Conservation (phyloP, 1,140 invertebrate genomes). For the Ooceraea biroi region DNA sequence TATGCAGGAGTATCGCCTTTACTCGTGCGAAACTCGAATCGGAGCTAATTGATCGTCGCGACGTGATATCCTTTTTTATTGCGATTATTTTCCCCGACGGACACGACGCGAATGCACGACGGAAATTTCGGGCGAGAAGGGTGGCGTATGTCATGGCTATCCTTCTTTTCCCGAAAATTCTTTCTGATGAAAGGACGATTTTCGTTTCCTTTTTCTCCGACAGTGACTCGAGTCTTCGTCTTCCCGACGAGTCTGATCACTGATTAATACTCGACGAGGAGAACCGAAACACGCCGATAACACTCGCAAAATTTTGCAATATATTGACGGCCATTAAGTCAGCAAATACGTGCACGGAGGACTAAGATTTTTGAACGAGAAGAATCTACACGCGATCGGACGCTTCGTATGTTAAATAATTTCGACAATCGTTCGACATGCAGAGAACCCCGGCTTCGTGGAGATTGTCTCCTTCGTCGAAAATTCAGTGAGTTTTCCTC, state of each 20-base stretch:
- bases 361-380: not conserved
- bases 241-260: not conserved
- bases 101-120: conserved; percentile 39
- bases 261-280: not conserved
- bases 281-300: conserved; percentile 11
- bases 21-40: conserved; percentile 58
- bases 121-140: conserved; percentile 40
- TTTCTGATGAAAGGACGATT: not conserved
- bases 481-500: conserved; percentile 2
- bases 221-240: not conserved
- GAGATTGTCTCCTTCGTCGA: not conserved
- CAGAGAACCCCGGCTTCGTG: conserved; percentile 21
- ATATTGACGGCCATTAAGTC: not conserved
- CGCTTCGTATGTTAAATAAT: conserved; percentile 38
- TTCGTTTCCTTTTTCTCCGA: not conserved
- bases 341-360: not conserved
- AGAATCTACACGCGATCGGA: not conserved
- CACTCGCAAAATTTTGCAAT: conserved; percentile 16
- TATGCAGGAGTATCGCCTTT: conserved; percentile 4
- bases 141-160: not conserved
- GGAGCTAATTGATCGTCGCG: conserved; percentile 72
- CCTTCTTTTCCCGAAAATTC: conserved; percentile 7
- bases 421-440: conserved; percentile 12
- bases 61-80: conserved; percentile 54
- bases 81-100: conserved; percentile 30